Conservation (phyloP, 2,113 vertebrate species). For the Mustela nigripes region DNA sequence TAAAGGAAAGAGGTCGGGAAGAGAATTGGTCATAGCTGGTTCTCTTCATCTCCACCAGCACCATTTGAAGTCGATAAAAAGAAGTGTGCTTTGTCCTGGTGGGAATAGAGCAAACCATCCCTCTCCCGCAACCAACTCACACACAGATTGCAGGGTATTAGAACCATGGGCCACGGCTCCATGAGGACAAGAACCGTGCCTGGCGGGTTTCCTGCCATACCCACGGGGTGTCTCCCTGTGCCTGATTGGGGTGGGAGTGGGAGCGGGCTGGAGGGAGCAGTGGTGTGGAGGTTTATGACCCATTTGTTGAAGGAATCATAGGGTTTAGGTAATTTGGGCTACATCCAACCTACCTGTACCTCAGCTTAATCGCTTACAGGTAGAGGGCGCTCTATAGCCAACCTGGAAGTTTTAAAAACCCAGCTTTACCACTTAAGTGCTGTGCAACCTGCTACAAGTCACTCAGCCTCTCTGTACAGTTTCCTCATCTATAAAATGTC, state of each 20-base stretch:
- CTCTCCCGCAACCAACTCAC: too few relatives aligned
- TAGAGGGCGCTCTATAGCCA: not conserved
- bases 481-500: not conserved
- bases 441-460: not conserved
- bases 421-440: not conserved
- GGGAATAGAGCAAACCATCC: not conserved
- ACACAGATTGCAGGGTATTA: not conserved
- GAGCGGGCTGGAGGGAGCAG: too few relatives aligned
- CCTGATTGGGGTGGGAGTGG: accelerated
- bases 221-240: accelerated
- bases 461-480: not conserved
- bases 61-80: not conserved
- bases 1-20: not conserved
- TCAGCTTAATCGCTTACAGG: not conserved
- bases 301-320: not conserved
- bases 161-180: not conserved
- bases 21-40: not conserved
- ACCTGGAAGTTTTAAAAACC: not conserved
- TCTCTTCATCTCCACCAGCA: not conserved
- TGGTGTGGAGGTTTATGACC: not conserved
- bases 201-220: too few relatives aligned
- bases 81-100: not conserved
- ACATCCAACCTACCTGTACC: not conserved
- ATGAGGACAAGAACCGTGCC: accelerated
- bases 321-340: not conserved